Conservation (phyloP, 2,113 vertebrate genomes). For the Leuciscus idus region DNA sequence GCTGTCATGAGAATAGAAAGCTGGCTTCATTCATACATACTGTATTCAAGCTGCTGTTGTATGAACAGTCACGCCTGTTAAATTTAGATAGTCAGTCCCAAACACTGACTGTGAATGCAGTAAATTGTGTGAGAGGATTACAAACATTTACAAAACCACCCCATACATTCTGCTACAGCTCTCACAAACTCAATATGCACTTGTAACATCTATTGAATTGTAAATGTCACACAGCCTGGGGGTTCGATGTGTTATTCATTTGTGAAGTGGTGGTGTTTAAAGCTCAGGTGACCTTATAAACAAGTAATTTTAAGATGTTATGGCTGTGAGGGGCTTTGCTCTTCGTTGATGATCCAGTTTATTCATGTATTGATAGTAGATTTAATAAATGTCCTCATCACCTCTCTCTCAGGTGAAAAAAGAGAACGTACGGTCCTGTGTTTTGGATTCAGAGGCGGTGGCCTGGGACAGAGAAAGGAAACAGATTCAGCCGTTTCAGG, state of each 20-base stretch:
- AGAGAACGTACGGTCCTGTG: slow-evolving; percentile 79
- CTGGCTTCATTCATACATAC: background rate
- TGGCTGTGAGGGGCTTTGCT: background rate
- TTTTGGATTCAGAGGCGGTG: slow-evolving; percentile 87
- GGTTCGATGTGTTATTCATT: background rate
- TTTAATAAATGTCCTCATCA: slow-evolving; percentile 10
- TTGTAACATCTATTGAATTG: slow-evolving; percentile 34
- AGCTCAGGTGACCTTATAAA: slow-evolving; percentile 32
- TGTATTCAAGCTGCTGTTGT: background rate
- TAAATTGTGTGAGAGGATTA: background rate
- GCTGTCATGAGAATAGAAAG: background rate
- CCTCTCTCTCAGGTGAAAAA: slow-evolving; percentile 77
- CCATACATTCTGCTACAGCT: background rate
- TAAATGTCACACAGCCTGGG: slow-evolving; percentile 40
- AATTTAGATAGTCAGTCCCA: too few relatives aligned
- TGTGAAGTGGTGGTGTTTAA: slow-evolving; percentile 30
- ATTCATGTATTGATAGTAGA: background rate
- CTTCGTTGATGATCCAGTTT: background rate
- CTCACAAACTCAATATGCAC: slow-evolving; percentile 23
- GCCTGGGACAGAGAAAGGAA: slow-evolving; percentile 88
- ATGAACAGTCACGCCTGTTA: background rate
- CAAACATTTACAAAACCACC: background rate
- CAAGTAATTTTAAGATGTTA: slow-evolving; percentile 15
- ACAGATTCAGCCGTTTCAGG: slow-evolving; percentile 91
- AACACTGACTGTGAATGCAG: background rate